A percentile compares a stretch with the other conserved stretches of the same genome.
Conservation (phyloP, 2,113 vertebrate genomes). For the Pachypanchax playfairii region DNA sequence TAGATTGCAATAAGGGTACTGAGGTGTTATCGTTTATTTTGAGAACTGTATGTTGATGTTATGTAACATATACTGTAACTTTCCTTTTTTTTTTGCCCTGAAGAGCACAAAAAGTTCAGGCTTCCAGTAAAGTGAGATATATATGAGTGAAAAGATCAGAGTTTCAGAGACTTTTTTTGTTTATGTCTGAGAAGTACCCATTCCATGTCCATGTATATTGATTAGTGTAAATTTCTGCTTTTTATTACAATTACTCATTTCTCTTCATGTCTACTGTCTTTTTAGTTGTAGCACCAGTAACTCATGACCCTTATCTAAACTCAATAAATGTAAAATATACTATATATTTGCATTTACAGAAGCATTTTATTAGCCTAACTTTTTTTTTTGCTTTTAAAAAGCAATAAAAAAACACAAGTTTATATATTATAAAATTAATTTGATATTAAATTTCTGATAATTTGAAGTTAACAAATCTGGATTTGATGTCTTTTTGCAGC, state of each 20-base stretch:
- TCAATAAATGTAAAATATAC: too few species aligned
- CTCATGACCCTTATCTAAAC: too few species aligned
- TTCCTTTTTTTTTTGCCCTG: slow-evolving; percentile 33
- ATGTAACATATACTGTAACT: slow-evolving; percentile 33
- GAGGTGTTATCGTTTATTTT: slow-evolving; percentile 27
- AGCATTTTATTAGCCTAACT: too few species aligned
- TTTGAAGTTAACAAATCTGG: slow-evolving; percentile 30
- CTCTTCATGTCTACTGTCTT: too few species aligned
- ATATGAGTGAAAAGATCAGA: slow-evolving; percentile 2
- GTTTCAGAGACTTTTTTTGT: not conserved
- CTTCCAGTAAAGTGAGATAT: slow-evolving; percentile 32
- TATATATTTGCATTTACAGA: too few species aligned
- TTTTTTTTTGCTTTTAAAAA: too few species aligned
- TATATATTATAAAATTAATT: too few species aligned
- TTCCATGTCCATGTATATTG: not conserved
- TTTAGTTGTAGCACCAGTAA: too few species aligned
- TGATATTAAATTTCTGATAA: not conserved
- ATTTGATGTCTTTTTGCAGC: slow-evolving; percentile 26
- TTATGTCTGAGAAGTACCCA: not conserved
- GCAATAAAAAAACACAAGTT: too few species aligned
- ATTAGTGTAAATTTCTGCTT: not conserved
- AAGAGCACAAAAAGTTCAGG: slow-evolving; percentile 22
- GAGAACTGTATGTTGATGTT: slow-evolving; percentile 20
- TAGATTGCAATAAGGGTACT: slow-evolving; percentile 18
- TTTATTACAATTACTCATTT: too few species aligned